Evolutionary conservation across 2,797 vertebrate genomes (phyloP).

Genomic region (Staurois parvus): DNA sequence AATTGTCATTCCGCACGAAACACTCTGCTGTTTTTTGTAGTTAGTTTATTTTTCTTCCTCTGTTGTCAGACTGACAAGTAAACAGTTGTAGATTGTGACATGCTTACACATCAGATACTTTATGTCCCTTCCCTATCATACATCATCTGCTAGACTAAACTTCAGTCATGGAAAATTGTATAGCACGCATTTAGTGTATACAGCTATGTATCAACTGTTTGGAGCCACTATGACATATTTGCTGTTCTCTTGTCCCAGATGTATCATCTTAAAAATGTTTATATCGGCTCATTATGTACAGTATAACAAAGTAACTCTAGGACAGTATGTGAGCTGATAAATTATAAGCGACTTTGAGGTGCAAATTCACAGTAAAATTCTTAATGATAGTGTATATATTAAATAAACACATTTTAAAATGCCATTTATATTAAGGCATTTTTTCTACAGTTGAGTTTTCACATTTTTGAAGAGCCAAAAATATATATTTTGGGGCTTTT

Average conservation of each 20-base stretch:
- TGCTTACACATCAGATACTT: slow-evolving; percentile 19
- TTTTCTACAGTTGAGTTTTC: too few species aligned
- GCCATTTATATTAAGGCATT: too few species aligned
- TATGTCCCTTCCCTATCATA: neutral
- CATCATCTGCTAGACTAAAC: slow-evolving; percentile 20
- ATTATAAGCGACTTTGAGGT: too few species aligned
- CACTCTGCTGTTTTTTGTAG: neutral
- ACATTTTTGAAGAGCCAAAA: too few species aligned
- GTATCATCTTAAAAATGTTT: neutral
- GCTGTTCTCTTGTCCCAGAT: slow-evolving; percentile 11
- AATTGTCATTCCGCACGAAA: neutral
- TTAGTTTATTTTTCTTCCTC: slow-evolving; percentile 15
- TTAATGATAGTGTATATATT: too few species aligned
- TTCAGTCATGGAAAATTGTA: neutral
- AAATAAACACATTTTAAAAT: too few species aligned
- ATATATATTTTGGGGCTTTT: too few species aligned
- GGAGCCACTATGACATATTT: neutral
- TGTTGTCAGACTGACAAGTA: neutral
- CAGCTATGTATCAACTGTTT: slow-evolving; percentile 13
- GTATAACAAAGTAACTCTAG: neutral
- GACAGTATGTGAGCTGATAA: neutral
- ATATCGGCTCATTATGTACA: neutral
- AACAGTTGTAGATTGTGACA: neutral
- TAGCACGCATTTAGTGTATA: slow-evolving; percentile 20
- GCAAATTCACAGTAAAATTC: too few species aligned